Evolutionary conservation across 1,140 invertebrate species (phyloP).

Genomic region (Brachionus paranguensis): DNA sequence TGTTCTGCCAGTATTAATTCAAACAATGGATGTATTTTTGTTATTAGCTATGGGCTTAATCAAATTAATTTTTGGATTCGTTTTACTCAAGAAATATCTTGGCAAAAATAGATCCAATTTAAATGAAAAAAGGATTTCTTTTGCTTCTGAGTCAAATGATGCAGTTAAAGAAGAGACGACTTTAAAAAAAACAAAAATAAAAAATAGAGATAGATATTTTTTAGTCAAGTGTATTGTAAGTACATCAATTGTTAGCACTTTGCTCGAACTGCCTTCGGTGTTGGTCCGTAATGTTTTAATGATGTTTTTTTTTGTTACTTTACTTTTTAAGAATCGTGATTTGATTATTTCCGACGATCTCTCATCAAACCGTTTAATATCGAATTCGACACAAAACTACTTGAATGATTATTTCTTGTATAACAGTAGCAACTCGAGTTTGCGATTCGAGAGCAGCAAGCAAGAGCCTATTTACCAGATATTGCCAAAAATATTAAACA

Average conservation of each 20-base stretch:
- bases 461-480: not conserved
- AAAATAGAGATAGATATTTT: not conserved
- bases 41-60: not conserved
- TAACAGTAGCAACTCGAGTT: not conserved
- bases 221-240: not conserved
- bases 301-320: not conserved
- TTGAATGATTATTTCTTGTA: not conserved
- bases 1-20: slow-evolving; percentile 9
- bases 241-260: not conserved
- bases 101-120: not conserved
- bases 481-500: not conserved
- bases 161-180: not conserved
- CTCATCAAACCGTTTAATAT: not conserved
- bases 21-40: slow-evolving; percentile 15
- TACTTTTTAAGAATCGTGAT: not conserved
- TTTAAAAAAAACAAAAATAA: not conserved
- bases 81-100: not conserved
- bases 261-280: slow-evolving; percentile 13
- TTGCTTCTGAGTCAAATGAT: not conserved
- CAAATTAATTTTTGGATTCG: not conserved
- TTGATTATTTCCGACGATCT: not conserved
- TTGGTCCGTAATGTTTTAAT: slow-evolving; percentile 10
- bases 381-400: not conserved
- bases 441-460: not conserved
- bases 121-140: not conserved